phyloP scores from a whole-genome alignment of 1,140 invertebrate genomes.

The Drosophila simulans region DNA sequence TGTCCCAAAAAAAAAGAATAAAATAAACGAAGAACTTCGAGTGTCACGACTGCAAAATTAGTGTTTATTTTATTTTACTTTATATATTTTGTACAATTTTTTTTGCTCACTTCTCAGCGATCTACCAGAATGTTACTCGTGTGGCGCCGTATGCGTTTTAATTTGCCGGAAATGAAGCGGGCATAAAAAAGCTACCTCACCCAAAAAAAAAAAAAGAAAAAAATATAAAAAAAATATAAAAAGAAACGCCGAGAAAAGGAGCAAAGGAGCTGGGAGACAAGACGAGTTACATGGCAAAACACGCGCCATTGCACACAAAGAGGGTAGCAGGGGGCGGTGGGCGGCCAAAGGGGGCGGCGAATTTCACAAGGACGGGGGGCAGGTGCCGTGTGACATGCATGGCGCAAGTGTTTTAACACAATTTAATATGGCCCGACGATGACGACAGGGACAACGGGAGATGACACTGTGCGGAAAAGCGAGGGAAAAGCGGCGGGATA shows the following conservation, averaged over 20 bases:
- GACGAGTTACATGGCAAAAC: constrained; percentile 66
- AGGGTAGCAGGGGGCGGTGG: neutral
- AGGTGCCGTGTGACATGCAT: constrained; percentile 55
- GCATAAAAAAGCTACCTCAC: constrained; percentile 40
- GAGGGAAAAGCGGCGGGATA: neutral
- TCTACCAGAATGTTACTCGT: constrained; percentile 14
- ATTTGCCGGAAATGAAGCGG: constrained; percentile 70
- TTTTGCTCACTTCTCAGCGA: neutral
- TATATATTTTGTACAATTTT: neutral
- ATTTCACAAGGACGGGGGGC: constrained; percentile 2
- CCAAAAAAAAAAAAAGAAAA: constrained; percentile 3
- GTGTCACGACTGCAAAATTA: constrained; percentile 11
- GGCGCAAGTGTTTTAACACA: constrained; percentile 80
- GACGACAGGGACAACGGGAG: constrained; percentile 46
- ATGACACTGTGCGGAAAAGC: constrained; percentile 26
- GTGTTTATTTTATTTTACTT: constrained; percentile 23
- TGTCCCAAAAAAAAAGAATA: constrained; percentile 3
- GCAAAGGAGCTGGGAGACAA: constrained; percentile 19
- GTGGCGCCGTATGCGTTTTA: constrained; percentile 58
- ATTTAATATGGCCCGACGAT: constrained; percentile 76
- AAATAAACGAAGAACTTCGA: neutral
- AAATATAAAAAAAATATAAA: constrained; percentile 2
- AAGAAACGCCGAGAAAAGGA: neutral
- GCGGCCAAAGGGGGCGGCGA: neutral
- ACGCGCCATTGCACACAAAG: constrained; percentile 61